Evolutionary conservation across 2,888 invertebrate species (phyloP).

Genomic region (Lepidonotus clava): DNA sequence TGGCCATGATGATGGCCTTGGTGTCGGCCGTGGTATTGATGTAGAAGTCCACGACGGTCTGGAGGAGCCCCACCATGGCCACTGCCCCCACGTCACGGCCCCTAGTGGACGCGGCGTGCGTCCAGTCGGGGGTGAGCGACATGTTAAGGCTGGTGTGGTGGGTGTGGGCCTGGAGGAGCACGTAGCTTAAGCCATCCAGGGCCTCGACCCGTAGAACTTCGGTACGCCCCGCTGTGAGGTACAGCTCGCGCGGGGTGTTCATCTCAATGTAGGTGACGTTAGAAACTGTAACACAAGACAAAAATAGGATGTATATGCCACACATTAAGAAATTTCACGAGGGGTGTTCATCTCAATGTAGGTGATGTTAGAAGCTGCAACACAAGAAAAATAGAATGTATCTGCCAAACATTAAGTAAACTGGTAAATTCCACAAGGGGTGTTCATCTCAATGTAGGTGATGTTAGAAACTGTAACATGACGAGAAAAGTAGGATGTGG

Average conservation of each 20-base stretch:
- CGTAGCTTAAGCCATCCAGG: background rate
- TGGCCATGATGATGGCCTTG: conserved; percentile 10
- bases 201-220: background rate
- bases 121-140: background rate
- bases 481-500: no score
- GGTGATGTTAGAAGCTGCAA: background rate
- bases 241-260: background rate
- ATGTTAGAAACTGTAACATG: background rate
- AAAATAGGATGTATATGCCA: background rate
- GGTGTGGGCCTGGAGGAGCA: conserved; percentile 6
- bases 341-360: conserved; percentile 32
- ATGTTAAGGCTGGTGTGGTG: background rate
- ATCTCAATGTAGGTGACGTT: background rate
- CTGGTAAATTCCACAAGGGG: background rate
- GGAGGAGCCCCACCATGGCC: background rate
- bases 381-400: background rate
- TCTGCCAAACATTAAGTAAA: no score
- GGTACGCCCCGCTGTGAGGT: background rate
- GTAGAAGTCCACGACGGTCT: background rate
- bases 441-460: conserved; percentile 14
- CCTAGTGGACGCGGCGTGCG: background rate
- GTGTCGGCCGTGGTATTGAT: background rate
- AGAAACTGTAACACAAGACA: background rate
- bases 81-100: background rate
- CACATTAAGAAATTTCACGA: no score